Evolutionary conservation across 2,797 vertebrate species (phyloP).

Genomic region (Poecilia velifera): DNA sequence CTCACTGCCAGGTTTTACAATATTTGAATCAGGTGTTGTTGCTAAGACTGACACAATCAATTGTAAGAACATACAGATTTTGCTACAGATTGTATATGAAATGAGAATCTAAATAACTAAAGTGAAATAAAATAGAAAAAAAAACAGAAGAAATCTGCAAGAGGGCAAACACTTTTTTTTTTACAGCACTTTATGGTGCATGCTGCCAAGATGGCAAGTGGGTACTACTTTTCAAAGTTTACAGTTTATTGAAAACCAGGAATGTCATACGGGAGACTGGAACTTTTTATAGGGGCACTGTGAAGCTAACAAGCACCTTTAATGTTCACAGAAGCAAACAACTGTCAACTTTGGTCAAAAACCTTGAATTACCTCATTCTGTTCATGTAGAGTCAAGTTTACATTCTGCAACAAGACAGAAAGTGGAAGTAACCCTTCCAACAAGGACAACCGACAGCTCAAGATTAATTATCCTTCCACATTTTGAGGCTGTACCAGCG

Average conservation of each 20-base stretch:
- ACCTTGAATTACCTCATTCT: conserved; percentile 28
- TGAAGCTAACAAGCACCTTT: conserved; percentile 51
- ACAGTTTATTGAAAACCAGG: conserved; percentile 60
- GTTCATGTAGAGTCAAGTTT: conserved; percentile 2
- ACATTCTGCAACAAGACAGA: conserved; percentile 3
- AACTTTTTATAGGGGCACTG: conserved; percentile 57
- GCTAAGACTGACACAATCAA: background rate
- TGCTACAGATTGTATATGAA: background rate
- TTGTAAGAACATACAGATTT: background rate
- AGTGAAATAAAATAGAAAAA: background rate
- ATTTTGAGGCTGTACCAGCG: background rate
- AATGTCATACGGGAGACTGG: conserved; percentile 60
- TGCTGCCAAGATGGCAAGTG: conserved; percentile 51
- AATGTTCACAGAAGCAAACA: conserved; percentile 54
- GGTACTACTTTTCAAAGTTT: conserved; percentile 34
- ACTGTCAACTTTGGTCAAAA: conserved; percentile 30
- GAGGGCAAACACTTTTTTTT: background rate
- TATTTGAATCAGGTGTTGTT: background rate
- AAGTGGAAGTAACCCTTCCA: conserved; percentile 24
- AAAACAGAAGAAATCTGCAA: background rate
- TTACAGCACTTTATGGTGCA: background rate
- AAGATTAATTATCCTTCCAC: background rate
- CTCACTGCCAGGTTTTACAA: background rate
- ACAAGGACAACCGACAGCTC: conserved; percentile 10
- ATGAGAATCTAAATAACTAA: background rate